Percentiles rank a stretch among this genome's conserved stretches.
Evolutionary conservation across 2,888 invertebrate genomes (phyloP).

Genomic region (Geotrupes spiniger): DNA sequence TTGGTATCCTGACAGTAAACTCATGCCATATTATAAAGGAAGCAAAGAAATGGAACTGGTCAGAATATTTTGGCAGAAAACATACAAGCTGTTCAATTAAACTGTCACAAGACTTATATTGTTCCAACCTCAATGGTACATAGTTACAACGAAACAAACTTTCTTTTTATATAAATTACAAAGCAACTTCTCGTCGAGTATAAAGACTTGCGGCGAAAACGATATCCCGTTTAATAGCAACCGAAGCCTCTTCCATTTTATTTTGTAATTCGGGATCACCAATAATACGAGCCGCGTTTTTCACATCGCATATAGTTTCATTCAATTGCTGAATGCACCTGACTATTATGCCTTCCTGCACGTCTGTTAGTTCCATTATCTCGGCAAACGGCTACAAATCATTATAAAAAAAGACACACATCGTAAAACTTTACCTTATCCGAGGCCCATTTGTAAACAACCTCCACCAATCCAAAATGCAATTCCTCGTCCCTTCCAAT

Average conservation of each 20-base stretch:
- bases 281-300: conserved; percentile 88
- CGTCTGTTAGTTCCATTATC: conserved; percentile 88
- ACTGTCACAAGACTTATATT: no score
- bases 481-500: conserved; percentile 51
- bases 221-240: conserved; percentile 92
- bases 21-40: no score
- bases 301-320: conserved; percentile 84
- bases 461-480: conserved; percentile 89
- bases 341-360: conserved; percentile 98
- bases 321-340: conserved; percentile 95
- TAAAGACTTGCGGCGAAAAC: conserved; percentile 97
- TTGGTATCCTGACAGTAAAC: no score
- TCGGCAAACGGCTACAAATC: conserved; percentile 77
- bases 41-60: no score
- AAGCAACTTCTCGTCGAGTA: conserved; percentile 52
- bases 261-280: conserved; percentile 88
- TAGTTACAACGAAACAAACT: no score
- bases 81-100: no score
- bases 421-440: conserved; percentile 62
- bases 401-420: not conserved
- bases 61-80: no score
- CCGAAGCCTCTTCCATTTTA: conserved; percentile 94
- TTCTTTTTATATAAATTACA: no score
- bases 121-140: no score
- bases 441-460: conserved; percentile 95